Evolutionary conservation across 2,888 invertebrate species (phyloP), one percentile per base, ranked within the genome.

Genomic region (Aleiodes leptofemur): DNA sequence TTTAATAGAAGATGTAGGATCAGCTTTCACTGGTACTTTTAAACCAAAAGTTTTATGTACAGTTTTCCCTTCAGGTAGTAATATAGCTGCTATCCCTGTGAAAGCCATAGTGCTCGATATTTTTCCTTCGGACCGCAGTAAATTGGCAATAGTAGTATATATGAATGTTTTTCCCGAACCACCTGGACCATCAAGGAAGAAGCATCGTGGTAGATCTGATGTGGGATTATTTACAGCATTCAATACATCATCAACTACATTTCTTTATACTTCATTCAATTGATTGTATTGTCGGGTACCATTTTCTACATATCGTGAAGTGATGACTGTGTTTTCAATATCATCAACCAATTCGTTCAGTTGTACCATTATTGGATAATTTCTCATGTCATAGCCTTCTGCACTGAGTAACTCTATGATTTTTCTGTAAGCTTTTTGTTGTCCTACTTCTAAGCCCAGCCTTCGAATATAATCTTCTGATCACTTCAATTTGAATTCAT

Each of bases 171-270:
- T 43, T 1, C 9, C 43, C 1, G 43, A 43, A 9, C 43, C 43
- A 9, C 29, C 68, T 16, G 16, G 50, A 31, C 14, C 55, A 53
- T 69, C 74, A 43, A 71, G 56, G 53, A 70, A 70, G n/a, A 74
- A 70, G 48, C 64, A 74, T 34, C 8, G 1, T 34, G 34, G 34
- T 3, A 34, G 3, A 34, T 34, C 6, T 34, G 6, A 34, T 3
- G 34, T 34, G n/a, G 4, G 13, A 34, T 34, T 86, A 78, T 78
- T 81, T 0, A 85, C 78, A n/a, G 72, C 72, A 31, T 69, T 73
- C 14, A 87, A 73, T 31, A 80, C 83, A 5, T 85, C 84, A 43
- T 85, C 86, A 3, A 85, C 84, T 68, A 81, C 84, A 0, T 83
- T 84, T 23, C 83, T 81, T 55, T 81, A 73, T 48, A 77, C 34